Conservation (phyloP, 2,888 invertebrate genomes). For the Tetropium fuscum region DNA sequence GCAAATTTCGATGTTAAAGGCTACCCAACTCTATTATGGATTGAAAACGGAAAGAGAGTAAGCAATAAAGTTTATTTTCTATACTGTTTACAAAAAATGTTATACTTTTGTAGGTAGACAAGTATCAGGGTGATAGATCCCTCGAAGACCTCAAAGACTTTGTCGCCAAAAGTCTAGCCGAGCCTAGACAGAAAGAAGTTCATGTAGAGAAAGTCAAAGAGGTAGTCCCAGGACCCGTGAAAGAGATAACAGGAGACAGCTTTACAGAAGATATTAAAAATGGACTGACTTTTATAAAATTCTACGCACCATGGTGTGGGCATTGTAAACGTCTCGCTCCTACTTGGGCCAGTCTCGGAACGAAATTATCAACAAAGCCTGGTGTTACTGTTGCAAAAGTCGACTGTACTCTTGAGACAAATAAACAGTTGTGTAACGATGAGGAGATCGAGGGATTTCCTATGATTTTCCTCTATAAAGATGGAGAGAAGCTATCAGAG, state of each 20-base stretch:
- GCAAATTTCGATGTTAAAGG: conserved; percentile 85
- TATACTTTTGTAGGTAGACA: conserved; percentile 72
- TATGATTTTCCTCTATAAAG: conserved; percentile 82
- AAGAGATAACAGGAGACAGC: conserved; percentile 73
- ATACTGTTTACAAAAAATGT: too few species aligned
- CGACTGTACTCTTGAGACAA: conserved; percentile 82
- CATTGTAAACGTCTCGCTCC: conserved; percentile 89
- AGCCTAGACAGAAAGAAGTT: conserved; percentile 61
- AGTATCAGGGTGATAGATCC: conserved; percentile 76
- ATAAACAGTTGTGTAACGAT: conserved; percentile 79
- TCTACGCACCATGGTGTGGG: conserved; percentile 93
- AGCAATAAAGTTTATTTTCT: too few species aligned
- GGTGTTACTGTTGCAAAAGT: conserved; percentile 83
- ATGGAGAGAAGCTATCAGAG: conserved; percentile 77
- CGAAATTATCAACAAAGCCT: conserved; percentile 73
- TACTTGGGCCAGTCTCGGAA: conserved; percentile 85
- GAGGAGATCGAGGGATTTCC: conserved; percentile 88
- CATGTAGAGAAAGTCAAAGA: conserved; percentile 50
- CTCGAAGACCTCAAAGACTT: conserved; percentile 78
- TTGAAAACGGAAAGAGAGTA: conserved; percentile 87
- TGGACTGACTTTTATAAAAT: conserved; percentile 85
- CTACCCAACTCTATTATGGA: conserved; percentile 90
- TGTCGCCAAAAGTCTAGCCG: conserved; percentile 75
- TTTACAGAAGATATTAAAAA: conserved; percentile 79
- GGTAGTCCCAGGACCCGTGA: conserved; percentile 56